Evolutionary conservation across 2,113 vertebrate genomes (phyloP).

Genomic region (Ursus arctos): DNA sequence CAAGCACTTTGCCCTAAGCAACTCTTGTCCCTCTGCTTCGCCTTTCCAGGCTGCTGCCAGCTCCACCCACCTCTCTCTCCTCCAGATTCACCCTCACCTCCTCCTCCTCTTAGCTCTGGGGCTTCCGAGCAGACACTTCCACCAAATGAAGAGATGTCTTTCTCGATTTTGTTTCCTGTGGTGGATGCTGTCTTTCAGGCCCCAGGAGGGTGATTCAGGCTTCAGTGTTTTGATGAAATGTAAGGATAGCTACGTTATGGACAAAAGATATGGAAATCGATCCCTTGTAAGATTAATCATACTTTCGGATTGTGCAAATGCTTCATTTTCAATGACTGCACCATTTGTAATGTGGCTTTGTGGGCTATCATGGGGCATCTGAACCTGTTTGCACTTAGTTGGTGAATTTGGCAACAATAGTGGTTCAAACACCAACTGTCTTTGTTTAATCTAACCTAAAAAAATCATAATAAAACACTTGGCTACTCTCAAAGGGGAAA

Average conservation of each 20-base stretch:
- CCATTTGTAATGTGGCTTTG: conserved; percentile 33
- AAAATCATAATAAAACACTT: background rate
- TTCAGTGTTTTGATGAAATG: conserved; percentile 53
- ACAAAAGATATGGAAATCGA: conserved; percentile 72
- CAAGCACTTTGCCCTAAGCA: background rate
- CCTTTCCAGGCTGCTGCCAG: fast-evolving
- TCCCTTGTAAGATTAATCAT: conserved; percentile 62
- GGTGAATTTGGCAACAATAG: background rate
- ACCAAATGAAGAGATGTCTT: background rate
- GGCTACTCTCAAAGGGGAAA: background rate
- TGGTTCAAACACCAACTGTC: background rate
- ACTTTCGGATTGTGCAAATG: conserved; percentile 75
- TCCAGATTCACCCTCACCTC: background rate
- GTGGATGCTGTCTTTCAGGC: background rate
- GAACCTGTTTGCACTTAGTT: conserved; percentile 45
- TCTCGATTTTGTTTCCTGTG: background rate
- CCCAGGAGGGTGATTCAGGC: conserved; percentile 34
- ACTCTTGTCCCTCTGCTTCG: background rate
- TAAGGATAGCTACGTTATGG: background rate
- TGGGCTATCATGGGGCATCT: background rate
- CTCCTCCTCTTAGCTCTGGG: background rate
- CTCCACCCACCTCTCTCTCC: background rate
- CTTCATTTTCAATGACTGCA: conserved; percentile 53
- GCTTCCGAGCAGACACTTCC: background rate
- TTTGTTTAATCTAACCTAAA: background rate